Base-by-base conservation (phyloP, 2,888 invertebrate genomes). In the Chouioia cunea region DNA sequence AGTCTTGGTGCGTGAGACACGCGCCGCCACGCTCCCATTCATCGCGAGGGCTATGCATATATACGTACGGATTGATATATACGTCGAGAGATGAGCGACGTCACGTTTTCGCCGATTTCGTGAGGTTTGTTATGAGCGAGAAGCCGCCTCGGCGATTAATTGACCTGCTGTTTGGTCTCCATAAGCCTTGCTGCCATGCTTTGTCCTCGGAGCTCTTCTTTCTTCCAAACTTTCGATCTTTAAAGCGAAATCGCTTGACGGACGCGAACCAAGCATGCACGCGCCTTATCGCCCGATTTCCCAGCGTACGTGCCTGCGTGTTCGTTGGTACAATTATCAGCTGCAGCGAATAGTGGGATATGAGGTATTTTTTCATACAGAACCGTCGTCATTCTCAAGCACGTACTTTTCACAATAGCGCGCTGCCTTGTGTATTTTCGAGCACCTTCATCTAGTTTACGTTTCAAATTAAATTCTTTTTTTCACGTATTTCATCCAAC, bases 1-100 rank as follows among this genome's bases (percentile, higher is more conserved):
- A 79, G 80, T 79, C 77, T 80, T 76, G 77, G 76, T 77, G 76
- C 76, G 75, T 59, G 77, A 76, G 83, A 79, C 84, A 84, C 84
- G 83, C 80, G 84, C 81, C 83, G 83, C 77, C 84, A 84, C 84
- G 81, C 80, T 83, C 76, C 82, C 70, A 81, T 82, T 82, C 22
- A 44, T 20, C 1, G n/a, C 12, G 36, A 36, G 10, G 6, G 12
- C 36, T 2, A 36, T 36, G 12, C 12, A 6, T 27, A 27, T 6
- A 36, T 36, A 36, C 27, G 27, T 27, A 6, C 6, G 27, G 4
- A 6, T 27, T 3, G 6, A 6, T 12, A 23, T 2, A 16, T 23
- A 23, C 27, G 12, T 36, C 16, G 22, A 47, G 44, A 48, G 47
- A 65, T 8, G 4, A 6, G 43, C 3, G 2, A 48, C 27, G 20